Percentiles rank a stretch among this genome's conserved stretches.
Conservation (phyloP, 2,797 vertebrate genomes). For the Emys orbicularis region DNA sequence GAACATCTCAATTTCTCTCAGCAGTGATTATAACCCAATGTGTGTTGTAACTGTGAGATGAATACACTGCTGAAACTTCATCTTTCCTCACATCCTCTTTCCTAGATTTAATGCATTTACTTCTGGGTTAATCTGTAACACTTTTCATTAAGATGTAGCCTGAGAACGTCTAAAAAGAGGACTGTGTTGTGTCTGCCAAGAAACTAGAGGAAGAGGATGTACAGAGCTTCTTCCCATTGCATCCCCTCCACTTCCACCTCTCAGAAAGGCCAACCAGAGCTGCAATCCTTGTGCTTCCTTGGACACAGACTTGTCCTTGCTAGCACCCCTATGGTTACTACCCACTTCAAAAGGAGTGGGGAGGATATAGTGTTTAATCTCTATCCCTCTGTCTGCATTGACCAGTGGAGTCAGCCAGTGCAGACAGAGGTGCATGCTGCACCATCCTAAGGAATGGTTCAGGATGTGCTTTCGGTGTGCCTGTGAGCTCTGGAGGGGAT, state of each 20-base stretch:
- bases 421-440: neutral
- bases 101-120: fast-evolving
- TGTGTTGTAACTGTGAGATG: neutral
- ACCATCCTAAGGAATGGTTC: neutral
- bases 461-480: neutral
- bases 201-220: neutral
- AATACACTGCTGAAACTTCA: neutral
- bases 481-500: neutral
- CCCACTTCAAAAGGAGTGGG: neutral
- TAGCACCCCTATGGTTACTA: neutral
- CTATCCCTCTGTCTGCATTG: fast-evolving
- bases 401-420: neutral
- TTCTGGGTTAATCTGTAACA: neutral
- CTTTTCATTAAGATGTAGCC: neutral
- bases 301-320: neutral
- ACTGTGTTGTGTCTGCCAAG: neutral
- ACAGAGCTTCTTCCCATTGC: neutral
- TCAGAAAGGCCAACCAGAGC: neutral
- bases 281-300: neutral
- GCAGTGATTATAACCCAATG: neutral
- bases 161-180: fast-evolving
- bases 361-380: neutral
- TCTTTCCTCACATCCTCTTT: neutral
- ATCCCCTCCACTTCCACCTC: neutral
- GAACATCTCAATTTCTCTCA: neutral